A percentile compares a stretch with the other conserved stretches of the same genome.
These are phyloP conservation scores for Aplocera efformata DNA, from an alignment of 2,888 invertebrate species.

Conservation along the genomic window DNA sequence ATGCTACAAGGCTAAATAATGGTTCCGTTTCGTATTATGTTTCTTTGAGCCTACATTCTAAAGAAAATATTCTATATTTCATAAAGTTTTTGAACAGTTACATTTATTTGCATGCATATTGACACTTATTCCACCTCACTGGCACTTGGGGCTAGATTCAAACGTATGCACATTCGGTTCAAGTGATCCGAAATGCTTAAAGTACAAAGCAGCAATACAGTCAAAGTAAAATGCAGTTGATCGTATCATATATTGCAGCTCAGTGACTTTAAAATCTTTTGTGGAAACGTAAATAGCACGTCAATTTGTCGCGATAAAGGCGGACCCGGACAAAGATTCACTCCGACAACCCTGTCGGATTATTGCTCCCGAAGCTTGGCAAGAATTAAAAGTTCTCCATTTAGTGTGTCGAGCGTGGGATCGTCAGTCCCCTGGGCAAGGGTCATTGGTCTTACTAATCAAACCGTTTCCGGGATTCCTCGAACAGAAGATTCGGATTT, in stretches of 20 bases:
- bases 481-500: conserved; percentile 12
- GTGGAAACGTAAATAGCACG: conserved; percentile 22
- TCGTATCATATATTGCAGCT: conserved; percentile 9
- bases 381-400: conserved; percentile 39
- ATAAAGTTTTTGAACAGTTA: too few relatives aligned
- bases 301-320: conserved; percentile 3
- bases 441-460: conserved; percentile 37
- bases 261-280: conserved; percentile 11
- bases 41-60: too few relatives aligned
- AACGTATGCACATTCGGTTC: conserved; percentile 4
- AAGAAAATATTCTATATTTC: too few relatives aligned
- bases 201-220: conserved; percentile 7
- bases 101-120: not conserved
- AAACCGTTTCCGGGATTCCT: conserved; percentile 20
- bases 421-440: conserved; percentile 22
- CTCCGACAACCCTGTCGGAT: conserved; percentile 21
- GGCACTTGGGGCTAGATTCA: conserved; percentile 3
- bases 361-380: conserved; percentile 31
- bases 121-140: conserved; percentile 8
- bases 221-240: conserved; percentile 12
- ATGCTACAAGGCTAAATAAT: too few relatives aligned
- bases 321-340: not conserved
- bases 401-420: conserved; percentile 34
- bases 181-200: not conserved
- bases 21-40: too few relatives aligned